Base-by-base conservation (phyloP, 2,888 invertebrate genomes). In the Agrochola lychnidis region DNA sequence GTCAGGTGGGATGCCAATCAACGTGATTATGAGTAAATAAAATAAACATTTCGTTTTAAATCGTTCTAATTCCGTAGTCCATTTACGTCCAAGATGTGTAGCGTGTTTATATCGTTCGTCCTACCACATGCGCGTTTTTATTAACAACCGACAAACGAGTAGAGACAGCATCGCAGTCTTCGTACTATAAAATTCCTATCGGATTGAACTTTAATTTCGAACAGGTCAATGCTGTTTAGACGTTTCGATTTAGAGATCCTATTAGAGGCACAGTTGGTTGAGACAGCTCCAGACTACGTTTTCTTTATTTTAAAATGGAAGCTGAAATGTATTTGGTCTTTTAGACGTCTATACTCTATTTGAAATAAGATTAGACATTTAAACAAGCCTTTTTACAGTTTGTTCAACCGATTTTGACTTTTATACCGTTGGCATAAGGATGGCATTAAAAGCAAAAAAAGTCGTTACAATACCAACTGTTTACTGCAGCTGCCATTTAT, bases 51-150 rank as follows among this genome's bases (percentile, higher is more conserved):
- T 59, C 61, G 71, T 85, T 84, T 74, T n/a, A 72, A 84, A 84
- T 88, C 84, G 87, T 88, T 92, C 93, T 92, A 93, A 93, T 92
- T 93, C 81, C 75, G 90, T 90, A 91, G 85, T 90, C 87, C 89
- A 90, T 93, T 91, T 90, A 90, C 88, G 87, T 84, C 78, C 71
- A 79, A 77, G 89, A 83, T 83, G 85, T 88, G 88, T 89, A 79
- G 64, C 45, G 73, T 71, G 70, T 74, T 36, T 30, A 61, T 70
- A 81, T 75, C 71, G 67, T 73, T 53, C 70, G 62, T 36, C 53
- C 72, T 56, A 70, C 72, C 83, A 81, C 80, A 83, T 91, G 89
- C 86, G 89, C 80, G 62, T 89, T 89, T 90, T 89, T 89, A 89
- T 87, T 86, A 87, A 88, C 88, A 77, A 84, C 76, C 64, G 85